phyloP scores from a whole-genome alignment of 2,888 invertebrate genomes.

The Mechanitis mazaeus region DNA sequence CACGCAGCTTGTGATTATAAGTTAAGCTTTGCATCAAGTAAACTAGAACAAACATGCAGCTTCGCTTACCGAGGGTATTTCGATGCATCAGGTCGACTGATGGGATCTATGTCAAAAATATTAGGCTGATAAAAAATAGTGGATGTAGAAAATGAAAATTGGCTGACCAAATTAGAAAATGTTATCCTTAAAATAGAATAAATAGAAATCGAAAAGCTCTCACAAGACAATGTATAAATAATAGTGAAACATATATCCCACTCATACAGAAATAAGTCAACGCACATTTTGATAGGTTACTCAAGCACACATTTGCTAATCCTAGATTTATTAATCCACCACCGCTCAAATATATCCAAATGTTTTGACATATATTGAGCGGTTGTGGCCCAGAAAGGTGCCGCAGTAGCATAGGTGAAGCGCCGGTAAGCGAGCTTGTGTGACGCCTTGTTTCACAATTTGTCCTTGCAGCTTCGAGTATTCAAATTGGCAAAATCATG shows the following conservation, averaged over 20 bases:
- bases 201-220: conserved; percentile 41
- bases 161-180: conserved; percentile 31
- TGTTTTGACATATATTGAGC: conserved; percentile 37
- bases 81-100: conserved; percentile 68
- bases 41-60: conserved; percentile 73
- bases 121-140: conserved; percentile 31
- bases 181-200: conserved; percentile 16
- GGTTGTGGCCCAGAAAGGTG: conserved; percentile 52
- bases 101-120: conserved; percentile 69
- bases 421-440: conserved; percentile 76
- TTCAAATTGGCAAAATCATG: conserved; percentile 98
- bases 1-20: conserved; percentile 73
- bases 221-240: conserved; percentile 40
- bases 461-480: conserved; percentile 89
- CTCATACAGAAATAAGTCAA: conserved; percentile 67
- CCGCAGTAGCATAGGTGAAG: conserved; percentile 76
- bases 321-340: conserved; percentile 44
- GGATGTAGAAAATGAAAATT: conserved; percentile 29
- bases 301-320: conserved; percentile 73
- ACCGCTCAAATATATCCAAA: conserved; percentile 42
- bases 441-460: conserved; percentile 77
- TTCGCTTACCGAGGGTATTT: conserved; percentile 70
- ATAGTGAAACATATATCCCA: conserved; percentile 70
- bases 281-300: conserved; percentile 71
- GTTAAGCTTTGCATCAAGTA: conserved; percentile 74